Evolutionary conservation across 2,797 vertebrate species (phyloP), one percentile per base, ranked within the genome.

Genomic region (Oryzias dopingdopingensis): DNA sequence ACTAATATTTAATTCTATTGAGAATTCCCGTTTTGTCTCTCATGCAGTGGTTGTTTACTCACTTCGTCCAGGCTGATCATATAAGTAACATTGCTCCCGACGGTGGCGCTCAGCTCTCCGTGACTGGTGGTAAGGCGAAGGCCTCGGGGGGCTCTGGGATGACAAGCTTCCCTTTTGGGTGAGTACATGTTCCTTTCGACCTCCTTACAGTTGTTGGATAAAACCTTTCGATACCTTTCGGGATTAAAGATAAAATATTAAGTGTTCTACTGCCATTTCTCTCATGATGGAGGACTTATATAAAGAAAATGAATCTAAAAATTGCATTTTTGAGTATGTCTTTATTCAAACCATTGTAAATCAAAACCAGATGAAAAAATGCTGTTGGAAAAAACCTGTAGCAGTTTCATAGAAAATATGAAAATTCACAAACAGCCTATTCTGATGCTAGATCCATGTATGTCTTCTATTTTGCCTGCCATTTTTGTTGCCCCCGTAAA

Each of bases 141-240:
- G 16, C 95, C 96, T 16, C 74, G 84, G 0, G 96, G 96, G 5
- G 95, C 90, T 76, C 93, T 92, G 14, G 92, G 90, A 1, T 86
- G 94, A 70, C 96, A 99, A 1, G 88, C 80, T 80, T 96, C 95
- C 64, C 91, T 89, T 80, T 89, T 94, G 72, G 96, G 94, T 0
- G 91, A 94, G 72, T 93, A 96, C 60, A 93, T 89, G 4, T 94
- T 94, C 68, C 82, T 81, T 60, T 95, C 86, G 8, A 83, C 91
- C 16, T 95, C 94, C 7, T 95, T 95, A 85, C 96, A 99, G 83
- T 97, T 97, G 84, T 99, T 98, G 62, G 95, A 93, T 58, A 98
- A 91, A 54, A 98, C 96, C 76, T 93, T 94, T 4, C 96, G 92
- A 79, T 99, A 98, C 77, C 96, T 99, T 66, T 44, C 49, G 26